phyloP scores from a whole-genome alignment of 2,113 vertebrate species.

The Varanus salvator region DNA sequence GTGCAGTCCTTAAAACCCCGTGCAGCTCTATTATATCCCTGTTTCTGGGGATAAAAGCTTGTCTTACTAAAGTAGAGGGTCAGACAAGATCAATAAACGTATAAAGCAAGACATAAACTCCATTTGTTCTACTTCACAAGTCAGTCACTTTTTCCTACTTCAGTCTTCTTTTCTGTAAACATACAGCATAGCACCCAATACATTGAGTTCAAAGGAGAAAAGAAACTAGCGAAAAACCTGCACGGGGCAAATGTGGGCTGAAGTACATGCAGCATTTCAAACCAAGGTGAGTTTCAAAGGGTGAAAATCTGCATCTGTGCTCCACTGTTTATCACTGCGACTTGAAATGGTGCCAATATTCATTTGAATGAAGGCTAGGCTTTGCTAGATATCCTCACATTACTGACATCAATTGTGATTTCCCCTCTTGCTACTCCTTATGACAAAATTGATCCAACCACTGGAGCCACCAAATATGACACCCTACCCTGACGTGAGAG shows the following conservation, averaged over 20 bases:
- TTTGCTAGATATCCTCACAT: neutral
- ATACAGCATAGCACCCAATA: neutral
- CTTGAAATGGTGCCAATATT: neutral
- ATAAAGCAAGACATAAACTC: neutral
- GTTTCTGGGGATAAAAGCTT: neutral
- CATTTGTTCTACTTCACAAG: neutral
- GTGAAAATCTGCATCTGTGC: neutral
- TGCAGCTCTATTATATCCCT: neutral
- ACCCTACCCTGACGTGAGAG: no score
- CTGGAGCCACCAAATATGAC: no score
- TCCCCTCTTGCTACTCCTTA: neutral
- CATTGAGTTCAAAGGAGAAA: constrained; percentile 17
- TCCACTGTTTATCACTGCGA: constrained; percentile 16
- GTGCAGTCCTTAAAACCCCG: neutral
- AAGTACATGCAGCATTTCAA: neutral
- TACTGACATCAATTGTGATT: neutral
- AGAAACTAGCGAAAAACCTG: constrained; percentile 1
- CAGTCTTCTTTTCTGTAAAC: constrained; percentile 15
- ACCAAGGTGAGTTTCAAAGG: constrained; percentile 17
- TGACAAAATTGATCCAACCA: no score
- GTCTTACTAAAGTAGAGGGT: neutral
- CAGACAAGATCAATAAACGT: constrained; percentile 30
- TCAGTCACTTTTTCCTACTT: fast-evolving
- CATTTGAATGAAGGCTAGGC: neutral
- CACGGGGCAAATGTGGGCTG: neutral